Conservation (phyloP, 2,797 vertebrate genomes). For the Argentina silus region DNA sequence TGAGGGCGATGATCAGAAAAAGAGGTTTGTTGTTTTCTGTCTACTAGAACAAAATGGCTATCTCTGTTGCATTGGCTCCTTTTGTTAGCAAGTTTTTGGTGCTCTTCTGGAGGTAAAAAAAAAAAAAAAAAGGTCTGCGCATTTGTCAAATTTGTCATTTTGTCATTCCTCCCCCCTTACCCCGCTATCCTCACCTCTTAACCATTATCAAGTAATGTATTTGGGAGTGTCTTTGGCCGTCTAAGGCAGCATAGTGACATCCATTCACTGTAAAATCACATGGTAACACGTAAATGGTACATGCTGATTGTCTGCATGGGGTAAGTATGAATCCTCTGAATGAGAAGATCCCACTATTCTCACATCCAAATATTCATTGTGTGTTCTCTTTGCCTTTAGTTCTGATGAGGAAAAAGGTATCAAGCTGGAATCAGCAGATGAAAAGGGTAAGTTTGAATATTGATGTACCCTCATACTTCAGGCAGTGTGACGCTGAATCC, state of each 20-base stretch:
- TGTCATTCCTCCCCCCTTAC: constrained; percentile 59
- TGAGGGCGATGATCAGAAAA: constrained; percentile 99
- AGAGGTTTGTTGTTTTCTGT: constrained; percentile 99
- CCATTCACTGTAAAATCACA: constrained; percentile 49
- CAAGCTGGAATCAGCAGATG: constrained; percentile 85
- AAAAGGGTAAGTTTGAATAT: constrained; percentile 82
- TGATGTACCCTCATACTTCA: background rate
- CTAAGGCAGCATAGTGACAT: constrained; percentile 47
- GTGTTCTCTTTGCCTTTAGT: constrained; percentile 84
- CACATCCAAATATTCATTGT: constrained; percentile 31
- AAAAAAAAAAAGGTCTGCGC: constrained; percentile 77
- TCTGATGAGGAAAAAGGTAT: constrained; percentile 83
- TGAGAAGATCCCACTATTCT: constrained; percentile 25
- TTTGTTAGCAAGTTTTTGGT: constrained; percentile 81
- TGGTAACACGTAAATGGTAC: constrained; percentile 42
- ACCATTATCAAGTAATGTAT: constrained; percentile 68
- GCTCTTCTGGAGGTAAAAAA: constrained; percentile 78
- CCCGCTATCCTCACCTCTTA: constrained; percentile 63
- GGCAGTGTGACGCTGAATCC: too few species aligned
- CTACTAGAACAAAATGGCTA: constrained; percentile 94
- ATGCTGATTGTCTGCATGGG: constrained; percentile 42
- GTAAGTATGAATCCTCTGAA: constrained; percentile 29
- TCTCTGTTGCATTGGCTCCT: constrained; percentile 92
- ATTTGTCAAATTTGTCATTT: constrained; percentile 71
- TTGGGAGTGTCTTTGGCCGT: constrained; percentile 51